Percentiles rank a stretch among this genome's conserved stretches.
Conservation (phyloP, 2,113 vertebrate genomes). For the Cochlearius cochlearius region DNA sequence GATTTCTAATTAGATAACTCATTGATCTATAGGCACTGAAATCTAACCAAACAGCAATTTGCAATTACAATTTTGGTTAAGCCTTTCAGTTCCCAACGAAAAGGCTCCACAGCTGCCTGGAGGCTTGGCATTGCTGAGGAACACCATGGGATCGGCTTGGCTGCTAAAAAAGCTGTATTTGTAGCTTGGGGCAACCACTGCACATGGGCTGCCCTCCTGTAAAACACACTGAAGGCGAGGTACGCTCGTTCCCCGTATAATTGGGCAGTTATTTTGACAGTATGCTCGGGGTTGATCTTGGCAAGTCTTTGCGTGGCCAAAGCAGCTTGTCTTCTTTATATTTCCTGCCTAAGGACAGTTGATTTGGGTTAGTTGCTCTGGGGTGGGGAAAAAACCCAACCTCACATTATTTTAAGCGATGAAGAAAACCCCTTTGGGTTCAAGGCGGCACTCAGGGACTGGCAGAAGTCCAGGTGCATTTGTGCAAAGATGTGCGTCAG, state of each 20-base stretch:
- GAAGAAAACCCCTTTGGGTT: not conserved
- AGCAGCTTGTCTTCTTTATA: not conserved
- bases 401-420: not conserved
- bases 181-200: not conserved
- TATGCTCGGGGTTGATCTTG: not conserved
- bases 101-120: not conserved
- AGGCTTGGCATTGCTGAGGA: not conserved
- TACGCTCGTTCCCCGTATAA: not conserved
- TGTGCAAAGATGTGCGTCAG: not conserved
- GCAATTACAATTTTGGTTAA: slow-evolving; percentile 8
- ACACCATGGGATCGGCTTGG: not conserved
- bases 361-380: not conserved
- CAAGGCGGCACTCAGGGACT: not conserved
- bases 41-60: slow-evolving; percentile 6
- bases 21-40: slow-evolving; percentile 26
- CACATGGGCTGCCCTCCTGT: not conserved
- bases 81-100: not conserved
- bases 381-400: not conserved
- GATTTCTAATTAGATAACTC: slow-evolving; percentile 11
- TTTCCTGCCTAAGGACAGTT: not conserved
- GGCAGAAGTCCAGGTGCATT: not conserved
- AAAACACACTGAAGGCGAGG: not conserved
- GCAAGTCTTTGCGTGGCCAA: not conserved
- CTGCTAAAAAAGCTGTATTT: not conserved
- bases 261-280: not conserved